Conservation (phyloP, 2,113 vertebrate species). For the Actinemys pallida region DNA sequence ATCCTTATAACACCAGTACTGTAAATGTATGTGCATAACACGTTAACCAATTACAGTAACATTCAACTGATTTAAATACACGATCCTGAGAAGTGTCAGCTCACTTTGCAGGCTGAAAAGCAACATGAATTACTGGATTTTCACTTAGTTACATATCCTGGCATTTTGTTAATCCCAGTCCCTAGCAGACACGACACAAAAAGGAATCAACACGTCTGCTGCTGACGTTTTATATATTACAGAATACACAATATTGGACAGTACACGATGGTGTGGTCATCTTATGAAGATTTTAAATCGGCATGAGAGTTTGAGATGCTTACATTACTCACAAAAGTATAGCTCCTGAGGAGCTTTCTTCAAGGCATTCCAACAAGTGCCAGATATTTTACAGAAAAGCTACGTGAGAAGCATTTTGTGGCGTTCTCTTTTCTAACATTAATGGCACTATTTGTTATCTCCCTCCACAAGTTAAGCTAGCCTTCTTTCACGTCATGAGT, state of each 20-base stretch:
- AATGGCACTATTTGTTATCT: not conserved
- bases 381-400: not conserved
- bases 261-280: not conserved
- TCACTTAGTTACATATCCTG: not conserved
- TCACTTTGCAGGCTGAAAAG: not conserved
- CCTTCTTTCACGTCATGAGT: not conserved
- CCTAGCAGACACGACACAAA: slow-evolving; percentile 8
- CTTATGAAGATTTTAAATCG: not conserved
- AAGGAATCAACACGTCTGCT: not conserved
- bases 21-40: not conserved
- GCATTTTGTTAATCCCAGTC: not conserved
- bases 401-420: not conserved
- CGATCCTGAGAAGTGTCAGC: not conserved
- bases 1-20: not conserved
- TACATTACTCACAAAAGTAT: not conserved
- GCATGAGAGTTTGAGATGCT: no score
- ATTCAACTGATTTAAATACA: not conserved
- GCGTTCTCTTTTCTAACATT: not conserved
- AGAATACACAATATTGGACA: not conserved
- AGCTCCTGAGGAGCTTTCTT: not conserved
- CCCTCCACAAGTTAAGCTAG: not conserved
- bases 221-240: not conserved
- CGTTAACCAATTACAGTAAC: fast-evolving
- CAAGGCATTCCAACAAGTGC: not conserved
- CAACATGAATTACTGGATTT: not conserved